These are phyloP conservation scores for Apotomis capreana DNA, from an alignment of 2,888 invertebrate genomes.

Conservation along the genomic window DNA sequence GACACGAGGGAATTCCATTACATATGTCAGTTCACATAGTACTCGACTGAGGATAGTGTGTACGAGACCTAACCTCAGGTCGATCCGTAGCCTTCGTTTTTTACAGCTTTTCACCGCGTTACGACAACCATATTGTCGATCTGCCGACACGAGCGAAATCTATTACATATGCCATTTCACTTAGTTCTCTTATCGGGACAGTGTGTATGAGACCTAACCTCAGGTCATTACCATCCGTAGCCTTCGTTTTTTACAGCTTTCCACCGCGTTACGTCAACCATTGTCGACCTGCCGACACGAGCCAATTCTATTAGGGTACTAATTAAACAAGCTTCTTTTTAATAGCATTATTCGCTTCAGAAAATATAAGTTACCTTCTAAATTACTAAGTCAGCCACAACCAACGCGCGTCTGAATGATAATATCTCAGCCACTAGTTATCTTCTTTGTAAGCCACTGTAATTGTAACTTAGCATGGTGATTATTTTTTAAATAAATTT, in stretches of 20 bases:
- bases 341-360: no score
- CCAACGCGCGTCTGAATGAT: no score
- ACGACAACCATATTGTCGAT: constrained; percentile 26
- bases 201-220: neutral
- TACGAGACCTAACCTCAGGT: neutral
- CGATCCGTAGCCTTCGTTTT: constrained; percentile 4
- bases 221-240: constrained; percentile 17
- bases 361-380: no score
- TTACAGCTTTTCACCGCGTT: constrained; percentile 20
- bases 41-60: no score
- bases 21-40: neutral
- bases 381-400: no score
- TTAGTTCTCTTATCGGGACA: neutral
- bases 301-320: constrained; percentile 25
- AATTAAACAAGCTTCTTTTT: no score
- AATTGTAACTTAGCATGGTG: no score
- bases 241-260: constrained; percentile 19
- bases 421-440: no score
- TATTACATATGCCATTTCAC: constrained; percentile 6
- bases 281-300: constrained; percentile 18
- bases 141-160: constrained; percentile 10
- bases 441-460: no score
- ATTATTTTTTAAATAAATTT: no score
- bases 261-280: constrained; percentile 21
- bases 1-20: constrained; percentile 16